Conservation (phyloP, 2,888 invertebrate species). For the Bembecia ichneumoniformis region DNA sequence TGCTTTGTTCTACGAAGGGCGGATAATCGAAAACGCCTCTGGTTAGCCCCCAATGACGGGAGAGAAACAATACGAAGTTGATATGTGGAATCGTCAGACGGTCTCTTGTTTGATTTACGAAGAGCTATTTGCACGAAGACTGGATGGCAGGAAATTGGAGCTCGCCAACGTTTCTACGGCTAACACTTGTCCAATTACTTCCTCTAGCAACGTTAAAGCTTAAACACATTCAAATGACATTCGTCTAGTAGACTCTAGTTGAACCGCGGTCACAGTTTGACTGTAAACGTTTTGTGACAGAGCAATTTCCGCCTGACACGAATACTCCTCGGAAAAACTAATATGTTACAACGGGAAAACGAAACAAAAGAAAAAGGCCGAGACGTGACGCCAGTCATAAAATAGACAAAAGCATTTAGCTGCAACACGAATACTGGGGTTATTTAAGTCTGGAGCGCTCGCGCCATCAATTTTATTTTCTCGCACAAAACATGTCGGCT, state of each 20-base stretch:
- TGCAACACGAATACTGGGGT: conserved; percentile 56
- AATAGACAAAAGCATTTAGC: conserved; percentile 69
- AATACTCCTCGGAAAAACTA: conserved; percentile 52
- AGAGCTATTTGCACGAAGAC: conserved; percentile 66
- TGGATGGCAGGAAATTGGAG: conserved; percentile 58
- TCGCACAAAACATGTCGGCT: conserved; percentile 70
- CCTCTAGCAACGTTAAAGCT: conserved; percentile 33
- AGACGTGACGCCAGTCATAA: conserved; percentile 57
- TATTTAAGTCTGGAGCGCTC: conserved; percentile 64
- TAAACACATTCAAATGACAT: conserved; percentile 32
- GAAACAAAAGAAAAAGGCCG: conserved; percentile 34
- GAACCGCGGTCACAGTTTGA: conserved; percentile 28
- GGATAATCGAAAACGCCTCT: conserved; percentile 71
- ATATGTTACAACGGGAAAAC: conserved; percentile 50
- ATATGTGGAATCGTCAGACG: conserved; percentile 66
- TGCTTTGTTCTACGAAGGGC: conserved; percentile 66
- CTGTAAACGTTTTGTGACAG: conserved; percentile 38
- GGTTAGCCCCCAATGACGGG: conserved; percentile 62
- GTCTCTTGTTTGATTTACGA: conserved; percentile 69
- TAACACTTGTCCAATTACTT: conserved; percentile 64
- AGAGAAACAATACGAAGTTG: conserved; percentile 69
- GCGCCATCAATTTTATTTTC: conserved; percentile 71
- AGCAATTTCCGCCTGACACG: conserved; percentile 50
- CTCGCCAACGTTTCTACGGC: conserved; percentile 36
- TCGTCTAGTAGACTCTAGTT: conserved; percentile 51